These are phyloP conservation scores for Perca fluviatilis DNA, from an alignment of 2,113 vertebrate genomes.

Conservation along the genomic window DNA sequence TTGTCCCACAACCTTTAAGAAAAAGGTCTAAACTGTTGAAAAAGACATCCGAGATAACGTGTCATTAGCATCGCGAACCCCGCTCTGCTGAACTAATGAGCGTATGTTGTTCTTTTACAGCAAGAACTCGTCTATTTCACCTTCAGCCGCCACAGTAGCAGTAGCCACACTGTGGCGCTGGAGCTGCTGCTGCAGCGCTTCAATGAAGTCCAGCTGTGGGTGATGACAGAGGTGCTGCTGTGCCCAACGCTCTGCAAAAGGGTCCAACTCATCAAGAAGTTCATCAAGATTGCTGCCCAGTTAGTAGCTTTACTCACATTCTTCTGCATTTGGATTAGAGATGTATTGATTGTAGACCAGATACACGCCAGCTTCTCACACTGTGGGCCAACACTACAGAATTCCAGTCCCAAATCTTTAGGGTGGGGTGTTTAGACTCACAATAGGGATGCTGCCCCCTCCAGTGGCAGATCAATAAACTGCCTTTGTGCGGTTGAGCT, in stretches of 20 bases:
- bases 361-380: not conserved
- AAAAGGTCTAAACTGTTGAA: not conserved
- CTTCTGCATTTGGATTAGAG: not conserved
- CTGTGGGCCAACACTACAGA: not conserved
- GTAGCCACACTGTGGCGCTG: slow-evolving; percentile 88
- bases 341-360: not conserved
- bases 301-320: slow-evolving; percentile 81
- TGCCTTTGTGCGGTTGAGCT: not conserved
- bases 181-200: slow-evolving; percentile 95
- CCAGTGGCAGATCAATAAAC: slow-evolving; percentile 54
- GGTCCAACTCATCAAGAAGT: slow-evolving; percentile 97
- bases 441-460: slow-evolving; percentile 46
- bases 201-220: slow-evolving; percentile 97
- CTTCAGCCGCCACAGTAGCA: slow-evolving; percentile 89
- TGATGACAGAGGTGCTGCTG: slow-evolving; percentile 95
- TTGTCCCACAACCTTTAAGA: slow-evolving; percentile 38
- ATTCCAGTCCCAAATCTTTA: not conserved
- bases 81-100: not conserved
- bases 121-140: slow-evolving; percentile 98
- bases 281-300: slow-evolving; percentile 99
- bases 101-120: slow-evolving; percentile 76
- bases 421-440: slow-evolving; percentile 3
- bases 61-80: no score
- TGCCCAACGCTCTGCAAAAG: slow-evolving; percentile 93
- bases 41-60: not conserved